Evolutionary conservation across 2,888 invertebrate genomes (phyloP).

Genomic region (Camptogramma bilineatum): DNA sequence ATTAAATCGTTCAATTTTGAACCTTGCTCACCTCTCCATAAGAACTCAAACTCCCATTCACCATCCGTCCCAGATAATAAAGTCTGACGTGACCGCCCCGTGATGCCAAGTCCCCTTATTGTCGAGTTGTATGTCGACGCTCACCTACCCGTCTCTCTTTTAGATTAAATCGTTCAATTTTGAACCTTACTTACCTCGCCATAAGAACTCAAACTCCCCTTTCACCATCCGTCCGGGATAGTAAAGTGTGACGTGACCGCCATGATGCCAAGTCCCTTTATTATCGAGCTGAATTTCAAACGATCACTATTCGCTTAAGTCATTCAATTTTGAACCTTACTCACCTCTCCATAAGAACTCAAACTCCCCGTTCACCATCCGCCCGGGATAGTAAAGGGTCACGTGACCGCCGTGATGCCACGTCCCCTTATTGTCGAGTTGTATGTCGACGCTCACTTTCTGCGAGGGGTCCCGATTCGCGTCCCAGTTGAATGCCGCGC

Average conservation of each 20-base stretch:
- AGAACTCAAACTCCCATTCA: slow-evolving; percentile 89
- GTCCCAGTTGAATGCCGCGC: slow-evolving; percentile 93
- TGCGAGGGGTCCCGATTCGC: slow-evolving; percentile 93
- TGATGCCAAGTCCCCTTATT: slow-evolving; percentile 87
- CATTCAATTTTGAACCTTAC: slow-evolving; percentile 17
- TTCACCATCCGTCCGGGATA: slow-evolving; percentile 86
- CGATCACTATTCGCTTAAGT: not conserved
- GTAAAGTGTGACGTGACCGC: slow-evolving; percentile 87
- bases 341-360: slow-evolving; percentile 84
- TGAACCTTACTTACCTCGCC: slow-evolving; percentile 30
- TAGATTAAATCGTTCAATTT: too few species aligned
- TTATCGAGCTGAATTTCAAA: too few species aligned
- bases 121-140: slow-evolving; percentile 86
- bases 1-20: not conserved
- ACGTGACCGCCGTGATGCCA: slow-evolving; percentile 88
- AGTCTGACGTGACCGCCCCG: slow-evolving; percentile 87
- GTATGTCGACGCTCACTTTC: slow-evolving; percentile 87
- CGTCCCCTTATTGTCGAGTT: slow-evolving; percentile 85
- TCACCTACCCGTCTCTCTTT: too few species aligned
- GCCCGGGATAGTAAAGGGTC: slow-evolving; percentile 90
- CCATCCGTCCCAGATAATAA: slow-evolving; percentile 91
- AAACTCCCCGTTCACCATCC: slow-evolving; percentile 89
- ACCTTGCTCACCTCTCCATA: slow-evolving; percentile 74
- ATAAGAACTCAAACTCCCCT: too few species aligned
- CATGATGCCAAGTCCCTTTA: too few species aligned